Evolutionary conservation across 2,888 invertebrate genomes (phyloP), one percentile per base, ranked within the genome.

Genomic region (Teleiodes luculella): DNA sequence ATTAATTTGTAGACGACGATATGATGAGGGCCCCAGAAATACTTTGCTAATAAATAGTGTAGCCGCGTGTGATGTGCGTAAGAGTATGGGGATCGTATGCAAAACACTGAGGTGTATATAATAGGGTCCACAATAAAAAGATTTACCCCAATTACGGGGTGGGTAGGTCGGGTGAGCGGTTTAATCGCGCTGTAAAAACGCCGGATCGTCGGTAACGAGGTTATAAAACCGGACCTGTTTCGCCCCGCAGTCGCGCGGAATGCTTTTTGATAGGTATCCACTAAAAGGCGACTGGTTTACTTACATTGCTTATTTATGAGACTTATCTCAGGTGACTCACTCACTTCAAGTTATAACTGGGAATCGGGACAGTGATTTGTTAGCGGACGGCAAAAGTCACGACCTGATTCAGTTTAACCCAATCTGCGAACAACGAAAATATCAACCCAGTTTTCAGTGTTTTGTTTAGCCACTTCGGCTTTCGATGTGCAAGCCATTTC

Each of bases 131-230:
- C 74, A 80, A 74, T 79, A 79, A 79, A 80, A 83, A 81, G 79
- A 84, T 83, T 79, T 79, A 79, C 76, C 80, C 78, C 81, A 83
- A 85, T 86, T 83, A 83, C 75, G 66, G 76, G 65, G 71, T 74
- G 71, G 73, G 75, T 72, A 74, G 77, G 76, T 74, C 74, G 76
- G 69, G 68, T 70, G 69, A 70, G 74, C 76, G 76, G 78, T 82
- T 80, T 83, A 82, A 84, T 85, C 78, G 80, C 71, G 80, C 71
- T 77, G 80, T 87, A 86, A 87, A 86, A 86, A 86, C 78, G 73
- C 71, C 65, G 75, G 72, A 76, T 72, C 73, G 78, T 68, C 78
- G 72, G 81, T 84, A 86, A 86, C 83, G 80, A 84, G 81, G 83
- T 67, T 67, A 78, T 85, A 86, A 75, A 86, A 80, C 74, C 69